Conservation (phyloP, 2,888 invertebrate genomes). For the Lutraria lutraria region DNA sequence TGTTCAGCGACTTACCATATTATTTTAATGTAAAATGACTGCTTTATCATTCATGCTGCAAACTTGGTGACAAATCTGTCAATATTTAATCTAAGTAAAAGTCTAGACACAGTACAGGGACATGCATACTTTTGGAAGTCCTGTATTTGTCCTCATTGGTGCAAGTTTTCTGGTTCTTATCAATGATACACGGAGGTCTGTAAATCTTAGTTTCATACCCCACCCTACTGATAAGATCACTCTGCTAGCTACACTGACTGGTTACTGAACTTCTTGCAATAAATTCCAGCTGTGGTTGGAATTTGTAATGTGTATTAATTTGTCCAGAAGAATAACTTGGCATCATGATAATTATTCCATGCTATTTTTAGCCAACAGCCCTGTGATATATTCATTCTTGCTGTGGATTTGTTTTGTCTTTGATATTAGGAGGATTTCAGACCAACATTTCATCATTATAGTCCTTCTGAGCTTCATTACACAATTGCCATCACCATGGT, state of each 20-base stretch:
- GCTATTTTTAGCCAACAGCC: neutral
- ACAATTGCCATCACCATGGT: too few relatives aligned
- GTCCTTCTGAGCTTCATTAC: neutral
- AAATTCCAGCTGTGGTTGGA: slow-evolving; percentile 5
- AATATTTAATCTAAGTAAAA: neutral
- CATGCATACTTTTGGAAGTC: neutral
- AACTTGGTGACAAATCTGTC: slow-evolving; percentile 22
- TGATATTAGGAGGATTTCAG: neutral
- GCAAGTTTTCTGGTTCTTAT: neutral
- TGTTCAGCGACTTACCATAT: neutral
- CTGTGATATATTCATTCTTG: neutral
- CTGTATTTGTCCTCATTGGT: neutral
- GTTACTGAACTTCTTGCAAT: neutral
- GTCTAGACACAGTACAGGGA: neutral
- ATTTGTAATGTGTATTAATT: slow-evolving; percentile 1
- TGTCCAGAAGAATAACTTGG: neutral
- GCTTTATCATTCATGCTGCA: neutral
- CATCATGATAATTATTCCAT: neutral
- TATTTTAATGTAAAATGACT: neutral
- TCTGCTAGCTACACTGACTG: neutral
- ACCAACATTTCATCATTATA: neutral
- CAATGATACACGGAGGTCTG: neutral
- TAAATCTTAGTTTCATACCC: neutral
- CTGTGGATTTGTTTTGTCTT: neutral
- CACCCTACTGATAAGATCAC: neutral